Conservation (phyloP, 2,797 vertebrate genomes). For the Peromyscus melanophrys region DNA sequence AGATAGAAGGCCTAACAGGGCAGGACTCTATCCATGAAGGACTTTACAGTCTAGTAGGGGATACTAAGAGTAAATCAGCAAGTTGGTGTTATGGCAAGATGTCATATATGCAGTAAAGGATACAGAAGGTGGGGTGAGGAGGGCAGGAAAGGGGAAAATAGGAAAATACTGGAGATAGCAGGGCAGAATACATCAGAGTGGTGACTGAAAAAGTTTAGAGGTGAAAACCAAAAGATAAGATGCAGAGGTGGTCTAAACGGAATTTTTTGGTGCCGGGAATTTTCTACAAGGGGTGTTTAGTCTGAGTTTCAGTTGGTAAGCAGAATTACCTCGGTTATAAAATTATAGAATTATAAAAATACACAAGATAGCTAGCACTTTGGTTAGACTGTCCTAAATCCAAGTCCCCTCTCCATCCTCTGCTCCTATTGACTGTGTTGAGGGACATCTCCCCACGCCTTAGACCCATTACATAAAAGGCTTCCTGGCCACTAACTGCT, state of each 20-base stretch:
- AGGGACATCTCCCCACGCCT: background rate
- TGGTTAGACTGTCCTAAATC: too few relatives aligned
- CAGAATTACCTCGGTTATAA: background rate
- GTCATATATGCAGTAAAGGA: background rate
- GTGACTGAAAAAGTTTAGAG: background rate
- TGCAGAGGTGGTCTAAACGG: background rate
- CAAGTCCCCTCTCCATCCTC: background rate
- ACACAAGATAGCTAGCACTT: background rate
- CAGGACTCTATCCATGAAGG: background rate
- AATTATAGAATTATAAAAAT: background rate
- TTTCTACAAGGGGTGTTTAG: background rate
- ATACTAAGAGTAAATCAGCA: background rate
- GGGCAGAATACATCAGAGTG: background rate
- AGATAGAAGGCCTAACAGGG: background rate
- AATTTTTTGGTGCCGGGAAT: background rate
- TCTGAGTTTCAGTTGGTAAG: background rate
- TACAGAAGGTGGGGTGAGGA: background rate
- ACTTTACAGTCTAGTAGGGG: background rate
- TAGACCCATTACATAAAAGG: background rate
- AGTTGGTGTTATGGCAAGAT: background rate
- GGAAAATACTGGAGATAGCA: too few relatives aligned
- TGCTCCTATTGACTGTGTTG: background rate
- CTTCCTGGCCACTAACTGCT: background rate
- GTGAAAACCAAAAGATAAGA: background rate
- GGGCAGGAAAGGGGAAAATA: too few relatives aligned